Percentiles rank a stretch among this genome's conserved stretches.
Conservation (phyloP, 1,140 invertebrate genomes). For the Rhopalosiphum maidis region DNA sequence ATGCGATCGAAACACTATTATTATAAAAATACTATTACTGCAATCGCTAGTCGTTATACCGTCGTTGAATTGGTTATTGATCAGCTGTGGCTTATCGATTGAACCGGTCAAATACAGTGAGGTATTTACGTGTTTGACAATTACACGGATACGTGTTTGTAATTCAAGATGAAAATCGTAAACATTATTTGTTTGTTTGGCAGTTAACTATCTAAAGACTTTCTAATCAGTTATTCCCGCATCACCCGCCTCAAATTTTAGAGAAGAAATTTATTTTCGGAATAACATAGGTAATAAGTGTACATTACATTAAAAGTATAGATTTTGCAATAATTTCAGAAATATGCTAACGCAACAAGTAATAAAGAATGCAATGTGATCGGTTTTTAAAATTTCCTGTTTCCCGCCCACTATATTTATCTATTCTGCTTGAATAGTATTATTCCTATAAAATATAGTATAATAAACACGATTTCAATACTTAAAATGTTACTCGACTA, state of each 20-base stretch:
- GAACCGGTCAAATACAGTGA: not conserved
- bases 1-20: not conserved
- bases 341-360: not conserved
- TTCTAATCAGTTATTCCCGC: not conserved
- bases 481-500: not conserved
- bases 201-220: not conserved
- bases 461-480: not conserved
- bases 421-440: not conserved
- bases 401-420: not conserved
- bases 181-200: not conserved
- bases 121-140: not conserved
- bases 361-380: not conserved
- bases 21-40: not conserved
- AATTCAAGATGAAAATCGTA: not conserved
- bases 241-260: not conserved
- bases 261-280: not conserved
- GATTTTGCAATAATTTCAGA: not conserved
- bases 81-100: not conserved
- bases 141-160: not conserved
- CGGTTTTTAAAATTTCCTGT: not conserved
- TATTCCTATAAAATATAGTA: not conserved
- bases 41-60: not conserved
- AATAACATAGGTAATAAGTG: too few species aligned
- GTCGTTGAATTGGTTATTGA: not conserved
- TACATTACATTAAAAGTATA: not conserved